Base-by-base conservation (phyloP, 2,888 invertebrate species). In the Tortrix viridana region DNA sequence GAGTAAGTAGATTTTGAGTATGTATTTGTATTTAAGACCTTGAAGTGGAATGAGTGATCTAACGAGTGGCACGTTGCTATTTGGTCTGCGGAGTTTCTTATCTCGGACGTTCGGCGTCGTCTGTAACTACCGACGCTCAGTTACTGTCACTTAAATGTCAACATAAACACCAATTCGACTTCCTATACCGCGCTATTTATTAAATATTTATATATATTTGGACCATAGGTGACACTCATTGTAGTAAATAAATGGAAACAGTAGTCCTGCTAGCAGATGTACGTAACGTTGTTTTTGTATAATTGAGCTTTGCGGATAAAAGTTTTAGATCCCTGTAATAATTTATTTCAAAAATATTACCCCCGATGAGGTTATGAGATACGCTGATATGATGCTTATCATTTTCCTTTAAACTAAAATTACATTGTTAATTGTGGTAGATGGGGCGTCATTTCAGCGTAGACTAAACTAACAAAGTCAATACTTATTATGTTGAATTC, bases 191-290 rank as follows among this genome's bases (percentile, higher is more conserved):
- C 74, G 74, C 72, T 79, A 71, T 74, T 77, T 75, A 69, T 77
- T 71, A 72, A 71, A 68, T 79, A 65, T 65, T 60, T 59, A 60
- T 65, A 55, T 64, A 65, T 60, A 65, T 55, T 60, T 64, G 65
- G 67, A 72, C 70, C 68, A 66, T 71, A 69, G 55, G 64, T 60
- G 49, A 61, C 67, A 64, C 56, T 64, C 59, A 62, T 65, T 23
- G 55, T 66, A 59, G 71, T 69, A 63, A 68, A 69, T 69, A 70
- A 70, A 69, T 74, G 76, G 77, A 74, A 76, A 71, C 68, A 75
- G 73, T 82, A 82, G 80, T 78, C 77, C 77, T 76, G 83, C 83
- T 85, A 85, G 81, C 74, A 72, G 67, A 69, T 71, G 66, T 69
- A 64, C 54, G 49, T 65, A 68, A 62, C 48, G 52, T 69, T 60